A percentile compares a stretch with the other conserved stretches of the same genome.
Conservation (phyloP, 2,113 vertebrate species). For the Grantiella picta region DNA sequence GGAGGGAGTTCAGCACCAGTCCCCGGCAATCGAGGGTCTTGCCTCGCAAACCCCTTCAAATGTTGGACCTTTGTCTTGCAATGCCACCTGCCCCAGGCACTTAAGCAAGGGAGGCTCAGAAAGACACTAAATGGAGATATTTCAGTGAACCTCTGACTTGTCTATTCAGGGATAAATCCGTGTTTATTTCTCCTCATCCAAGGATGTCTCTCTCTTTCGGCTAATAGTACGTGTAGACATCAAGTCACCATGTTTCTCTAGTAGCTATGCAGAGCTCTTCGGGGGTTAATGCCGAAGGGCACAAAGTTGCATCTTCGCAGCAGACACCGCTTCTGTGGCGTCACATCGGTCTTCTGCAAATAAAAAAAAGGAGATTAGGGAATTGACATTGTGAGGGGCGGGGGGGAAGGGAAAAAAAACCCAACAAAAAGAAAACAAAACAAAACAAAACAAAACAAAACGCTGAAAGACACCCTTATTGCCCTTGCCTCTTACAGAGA, state of each 20-base stretch:
- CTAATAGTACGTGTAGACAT: rapidly evolving
- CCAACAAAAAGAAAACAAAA: not conserved
- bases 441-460: too few species aligned
- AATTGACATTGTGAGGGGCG: not conserved
- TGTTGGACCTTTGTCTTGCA: too few species aligned
- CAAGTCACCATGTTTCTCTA: not conserved
- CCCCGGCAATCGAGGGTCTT: rapidly evolving
- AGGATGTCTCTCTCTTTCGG: not conserved
- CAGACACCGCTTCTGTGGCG: not conserved
- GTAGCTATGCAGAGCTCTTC: too few species aligned
- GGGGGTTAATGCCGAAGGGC: rapidly evolving
- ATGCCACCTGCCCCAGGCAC: not conserved
- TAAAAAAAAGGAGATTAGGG: not conserved
- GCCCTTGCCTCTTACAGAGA: too few species aligned
- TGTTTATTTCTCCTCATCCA: not conserved
- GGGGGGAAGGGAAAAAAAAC: rapidly evolving
- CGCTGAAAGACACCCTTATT: not conserved
- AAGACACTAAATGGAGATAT: not conserved
- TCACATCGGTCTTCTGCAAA: not conserved
- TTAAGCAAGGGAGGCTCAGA: rapidly evolving
- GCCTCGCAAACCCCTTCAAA: not conserved
- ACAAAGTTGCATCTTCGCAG: not conserved
- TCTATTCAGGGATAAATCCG: rapidly evolving
- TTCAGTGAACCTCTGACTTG: not conserved
- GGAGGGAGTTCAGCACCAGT: rapidly evolving